These are phyloP conservation scores for Schizothorax lantsangensis DNA, from an alignment of 2,797 vertebrate genomes.

Conservation along the genomic window DNA sequence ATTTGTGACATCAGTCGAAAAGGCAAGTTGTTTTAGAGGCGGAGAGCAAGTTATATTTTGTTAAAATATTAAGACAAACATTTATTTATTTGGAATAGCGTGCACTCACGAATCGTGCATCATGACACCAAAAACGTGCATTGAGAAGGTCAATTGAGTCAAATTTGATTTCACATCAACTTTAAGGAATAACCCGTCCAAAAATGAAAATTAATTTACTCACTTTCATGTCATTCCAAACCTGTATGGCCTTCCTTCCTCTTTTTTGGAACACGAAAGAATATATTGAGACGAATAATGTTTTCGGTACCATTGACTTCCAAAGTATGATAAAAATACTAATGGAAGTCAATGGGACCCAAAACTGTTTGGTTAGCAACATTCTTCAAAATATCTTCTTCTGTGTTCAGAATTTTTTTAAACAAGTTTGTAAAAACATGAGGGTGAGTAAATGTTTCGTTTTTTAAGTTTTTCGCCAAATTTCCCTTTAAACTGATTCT, in stretches of 20 bases:
- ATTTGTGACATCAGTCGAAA: neutral
- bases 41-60: neutral
- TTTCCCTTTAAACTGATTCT: neutral
- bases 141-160: neutral
- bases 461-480: neutral
- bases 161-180: neutral
- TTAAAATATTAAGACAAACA: constrained; percentile 1
- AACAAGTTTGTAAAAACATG: neutral
- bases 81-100: neutral
- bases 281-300: neutral
- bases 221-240: neutral
- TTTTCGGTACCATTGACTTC: neutral
- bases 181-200: neutral
- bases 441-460: neutral
- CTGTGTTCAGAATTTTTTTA: neutral
- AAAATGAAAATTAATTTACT: neutral
- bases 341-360: neutral
- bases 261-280: neutral
- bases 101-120: constrained; percentile 1
- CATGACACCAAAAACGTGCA: neutral
- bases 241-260: neutral
- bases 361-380: neutral
- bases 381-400: neutral
- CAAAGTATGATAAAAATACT: neutral
- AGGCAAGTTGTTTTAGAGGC: neutral